Evolutionary conservation across 1,140 invertebrate species (phyloP).

Genomic region (Neodiprion fabricii): DNA sequence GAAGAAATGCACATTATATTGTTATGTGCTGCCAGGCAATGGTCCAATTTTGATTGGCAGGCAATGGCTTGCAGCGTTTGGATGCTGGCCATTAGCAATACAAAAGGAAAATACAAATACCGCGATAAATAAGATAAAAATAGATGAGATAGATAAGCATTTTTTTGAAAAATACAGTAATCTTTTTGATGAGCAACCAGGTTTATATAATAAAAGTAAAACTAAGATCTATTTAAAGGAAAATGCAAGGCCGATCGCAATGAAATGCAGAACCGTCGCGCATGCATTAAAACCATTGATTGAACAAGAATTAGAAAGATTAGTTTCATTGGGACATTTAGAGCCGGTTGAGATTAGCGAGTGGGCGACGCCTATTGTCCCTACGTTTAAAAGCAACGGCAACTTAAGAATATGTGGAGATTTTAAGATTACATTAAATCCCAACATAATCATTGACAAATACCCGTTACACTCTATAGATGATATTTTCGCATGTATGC

Average conservation of each 20-base stretch:
- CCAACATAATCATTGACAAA: neutral
- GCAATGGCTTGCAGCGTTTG: no score
- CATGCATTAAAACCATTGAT: neutral
- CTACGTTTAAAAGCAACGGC: no score
- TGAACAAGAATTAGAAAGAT: constrained; percentile 9
- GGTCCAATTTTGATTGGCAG: no score
- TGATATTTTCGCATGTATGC: neutral
- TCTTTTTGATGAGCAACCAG: neutral
- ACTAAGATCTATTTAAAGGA: neutral
- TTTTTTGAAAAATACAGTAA: constrained; percentile 1
- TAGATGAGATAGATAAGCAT: neutral
- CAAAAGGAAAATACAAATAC: no score
- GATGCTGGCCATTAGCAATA: no score
- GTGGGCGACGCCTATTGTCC: no score
- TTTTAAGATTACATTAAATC: constrained; percentile 13
- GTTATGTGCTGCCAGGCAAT: no score
- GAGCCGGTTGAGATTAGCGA: constrained; percentile 2
- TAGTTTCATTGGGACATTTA: constrained; percentile 32
- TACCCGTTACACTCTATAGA: neutral
- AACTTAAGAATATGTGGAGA: no score
- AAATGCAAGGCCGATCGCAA: neutral
- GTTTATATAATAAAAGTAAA: constrained; percentile 9
- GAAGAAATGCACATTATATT: no score
- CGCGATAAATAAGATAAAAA: no score
- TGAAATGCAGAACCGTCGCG: neutral